Evolutionary conservation across 1,140 invertebrate species (phyloP), one percentile per base, ranked within the genome.

Genomic region (Lepidurus packardi): DNA sequence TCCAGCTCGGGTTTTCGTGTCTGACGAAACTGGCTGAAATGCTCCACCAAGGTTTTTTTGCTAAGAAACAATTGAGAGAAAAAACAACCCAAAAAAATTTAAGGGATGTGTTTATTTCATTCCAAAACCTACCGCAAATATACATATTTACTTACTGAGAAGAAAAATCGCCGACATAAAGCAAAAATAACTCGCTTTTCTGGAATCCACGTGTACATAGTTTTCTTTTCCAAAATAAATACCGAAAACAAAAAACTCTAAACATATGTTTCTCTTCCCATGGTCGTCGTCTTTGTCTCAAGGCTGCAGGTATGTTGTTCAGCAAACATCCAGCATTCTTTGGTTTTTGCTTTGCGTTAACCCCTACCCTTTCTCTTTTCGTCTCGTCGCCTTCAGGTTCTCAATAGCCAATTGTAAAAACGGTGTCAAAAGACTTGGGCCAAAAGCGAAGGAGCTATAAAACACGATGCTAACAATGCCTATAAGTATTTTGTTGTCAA

Each of bases 131-230:
- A n/a, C n/a, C 3, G 21, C 13, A 65, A 65, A 65, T 65, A 65
- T 65, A 65, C 21, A 21, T 65, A n/a, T 65, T 65, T 65, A 65
- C 53, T 65, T 13, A 16, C 53, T 65, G 13, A n/a, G 53, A 65
- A 16, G 53, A n/a, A 65, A 7, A 21, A 65, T 65, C 53, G 6
- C 13, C 9, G 16, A 8, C 21, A 13, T 21, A 5, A 7, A 11
- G 21, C 53, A 10, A 65, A 65, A 65, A 65, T 65, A 7, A 65
- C 16, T 65, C 53, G 53, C 53, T 65, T 65, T 65, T 65, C 53
- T 65, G 53, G 21, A 65, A 65, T 3, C 6, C 53, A 34, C 53
- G 13, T 65, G 53, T 65, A 65, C 53, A 65, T 65, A 65, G 53
- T 65, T 1, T 65, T 16, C 21, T 65, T 65, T 65, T 65, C 16